Evolutionary conservation across 1,140 invertebrate genomes (phyloP).

Genomic region (Conus ventricosus): DNA sequence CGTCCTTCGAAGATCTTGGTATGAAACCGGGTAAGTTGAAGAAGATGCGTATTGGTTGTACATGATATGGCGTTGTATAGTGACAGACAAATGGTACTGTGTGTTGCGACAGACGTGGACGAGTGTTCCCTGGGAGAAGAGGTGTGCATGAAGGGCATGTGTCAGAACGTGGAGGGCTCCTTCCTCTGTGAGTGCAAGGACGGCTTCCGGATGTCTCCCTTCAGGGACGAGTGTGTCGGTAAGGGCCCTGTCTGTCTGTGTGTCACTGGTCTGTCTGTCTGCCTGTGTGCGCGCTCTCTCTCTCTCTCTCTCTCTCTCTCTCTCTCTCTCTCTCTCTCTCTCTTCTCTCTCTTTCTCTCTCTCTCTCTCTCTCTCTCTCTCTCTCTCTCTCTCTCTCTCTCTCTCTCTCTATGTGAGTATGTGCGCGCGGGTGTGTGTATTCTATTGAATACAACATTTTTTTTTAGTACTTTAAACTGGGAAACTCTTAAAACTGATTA

Average conservation of each 20-base stretch:
- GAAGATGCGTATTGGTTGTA: constrained; percentile 72
- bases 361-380: not conserved
- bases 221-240: constrained; percentile 62
- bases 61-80: too few relatives aligned
- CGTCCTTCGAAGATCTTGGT: not conserved
- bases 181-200: constrained; percentile 89
- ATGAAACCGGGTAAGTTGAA: not conserved
- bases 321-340: not conserved
- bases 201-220: constrained; percentile 83
- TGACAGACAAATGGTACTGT: too few relatives aligned
- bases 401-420: not conserved
- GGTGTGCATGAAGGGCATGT: not conserved
- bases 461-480: too few relatives aligned
- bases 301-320: not conserved
- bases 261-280: not conserved
- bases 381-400: not conserved
- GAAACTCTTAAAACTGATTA: too few relatives aligned
- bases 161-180: constrained; percentile 82
- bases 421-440: not conserved
- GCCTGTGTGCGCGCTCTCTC: not conserved
- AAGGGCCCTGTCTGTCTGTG: constrained; percentile 12
- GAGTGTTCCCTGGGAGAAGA: not conserved
- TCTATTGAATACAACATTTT: too few relatives aligned
- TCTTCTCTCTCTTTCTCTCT: not conserved
- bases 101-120: not conserved